Conservation (phyloP, 2,797 vertebrate species). For the Triplophysa yarkandensis region DNA sequence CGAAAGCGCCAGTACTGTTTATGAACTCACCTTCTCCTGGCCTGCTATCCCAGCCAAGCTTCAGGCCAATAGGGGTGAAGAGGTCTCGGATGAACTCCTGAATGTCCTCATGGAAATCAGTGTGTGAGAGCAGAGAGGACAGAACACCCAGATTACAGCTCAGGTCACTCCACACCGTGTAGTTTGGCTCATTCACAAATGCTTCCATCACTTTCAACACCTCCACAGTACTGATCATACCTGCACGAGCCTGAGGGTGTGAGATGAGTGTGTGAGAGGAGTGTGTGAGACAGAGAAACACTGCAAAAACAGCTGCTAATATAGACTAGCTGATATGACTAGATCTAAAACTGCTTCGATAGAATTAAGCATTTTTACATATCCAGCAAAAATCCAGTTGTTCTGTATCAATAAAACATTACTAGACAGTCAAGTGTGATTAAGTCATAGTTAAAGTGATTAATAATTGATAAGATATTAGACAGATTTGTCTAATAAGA, state of each 20-base stretch:
- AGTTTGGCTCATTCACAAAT: conserved; percentile 97
- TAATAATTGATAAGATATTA: conserved; percentile 13
- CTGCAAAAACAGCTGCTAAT: conserved; percentile 2
- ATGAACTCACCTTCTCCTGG: conserved; percentile 87
- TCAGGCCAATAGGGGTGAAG: conserved; percentile 91
- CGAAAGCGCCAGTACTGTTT: too few relatives aligned
- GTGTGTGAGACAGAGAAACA: not conserved
- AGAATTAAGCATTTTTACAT: too few relatives aligned
- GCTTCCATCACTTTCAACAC: conserved; percentile 98
- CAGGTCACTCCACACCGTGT: conserved; percentile 98
- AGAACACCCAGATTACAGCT: conserved; percentile 97
- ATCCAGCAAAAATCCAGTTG: too few relatives aligned
- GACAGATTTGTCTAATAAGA: conserved; percentile 2
- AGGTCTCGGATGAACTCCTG: conserved; percentile 93
- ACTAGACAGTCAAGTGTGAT: too few relatives aligned
- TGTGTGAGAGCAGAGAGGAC: conserved; percentile 93
- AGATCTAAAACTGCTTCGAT: too few relatives aligned
- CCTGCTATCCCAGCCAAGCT: conserved; percentile 94
- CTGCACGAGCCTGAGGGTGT: conserved; percentile 87
- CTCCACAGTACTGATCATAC: conserved; percentile 97
- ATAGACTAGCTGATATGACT: not conserved
- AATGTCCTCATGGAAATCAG: conserved; percentile 95
- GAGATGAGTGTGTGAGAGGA: not conserved
- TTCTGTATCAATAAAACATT: too few relatives aligned
- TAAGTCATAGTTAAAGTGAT: not conserved